Percentiles rank a stretch among this genome's conserved stretches.
phyloP scores from a whole-genome alignment of 2,888 invertebrate species.

The Allacma fusca region DNA sequence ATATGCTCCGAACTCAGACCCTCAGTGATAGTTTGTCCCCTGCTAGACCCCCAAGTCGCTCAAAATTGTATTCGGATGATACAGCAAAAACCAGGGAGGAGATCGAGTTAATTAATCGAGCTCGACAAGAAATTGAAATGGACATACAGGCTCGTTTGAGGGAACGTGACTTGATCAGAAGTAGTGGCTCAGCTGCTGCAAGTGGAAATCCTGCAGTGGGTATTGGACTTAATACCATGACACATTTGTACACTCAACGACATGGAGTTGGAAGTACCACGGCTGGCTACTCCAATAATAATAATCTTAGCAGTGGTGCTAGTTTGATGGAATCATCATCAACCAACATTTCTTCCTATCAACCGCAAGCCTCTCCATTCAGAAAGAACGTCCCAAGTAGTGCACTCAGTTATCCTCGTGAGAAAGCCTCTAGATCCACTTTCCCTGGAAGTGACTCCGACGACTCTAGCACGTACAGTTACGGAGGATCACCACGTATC shows the following conservation, averaged over 20 bases:
- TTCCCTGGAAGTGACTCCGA: slow-evolving; percentile 59
- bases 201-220: slow-evolving; percentile 19
- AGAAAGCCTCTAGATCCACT: slow-evolving; percentile 35
- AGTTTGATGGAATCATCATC: background rate
- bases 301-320: background rate
- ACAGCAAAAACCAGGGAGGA: slow-evolving; percentile 35
- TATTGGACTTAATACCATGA: slow-evolving; percentile 41
- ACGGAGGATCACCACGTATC: slow-evolving; percentile 38
- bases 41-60: slow-evolving; percentile 30
- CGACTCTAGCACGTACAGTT: slow-evolving; percentile 56
- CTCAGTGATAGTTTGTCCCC: background rate
- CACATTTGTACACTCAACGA: slow-evolving; percentile 29
- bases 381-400: background rate
- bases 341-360: background rate
- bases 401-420: slow-evolving; percentile 9
- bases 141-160: slow-evolving; percentile 44
- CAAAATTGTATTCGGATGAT: slow-evolving; percentile 28
- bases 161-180: slow-evolving; percentile 57
- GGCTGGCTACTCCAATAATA: background rate
- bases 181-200: slow-evolving; percentile 32
- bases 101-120: slow-evolving; percentile 41
- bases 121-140: slow-evolving; percentile 44
- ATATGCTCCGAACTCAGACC: too few species aligned
- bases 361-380: background rate
- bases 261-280: background rate